Evolutionary conservation across 1,140 invertebrate genomes (phyloP), one percentile per base, ranked within the genome.

Genomic region (Nephila pilipes): DNA sequence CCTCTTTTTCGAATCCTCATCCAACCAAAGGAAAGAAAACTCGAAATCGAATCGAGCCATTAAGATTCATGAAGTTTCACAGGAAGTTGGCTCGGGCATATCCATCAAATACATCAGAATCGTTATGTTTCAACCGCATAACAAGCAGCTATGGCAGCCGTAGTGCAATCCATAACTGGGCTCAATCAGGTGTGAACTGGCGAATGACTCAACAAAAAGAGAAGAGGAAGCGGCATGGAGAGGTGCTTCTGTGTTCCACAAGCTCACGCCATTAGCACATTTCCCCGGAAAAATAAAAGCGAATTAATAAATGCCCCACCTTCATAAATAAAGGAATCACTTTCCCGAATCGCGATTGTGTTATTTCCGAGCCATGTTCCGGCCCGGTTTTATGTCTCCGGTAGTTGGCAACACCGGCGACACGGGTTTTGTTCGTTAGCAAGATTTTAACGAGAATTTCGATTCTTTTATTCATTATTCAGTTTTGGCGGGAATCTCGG

Each of bases 281-380:
- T 79, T 79, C 65, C 54, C 38, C 69, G 87, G 87, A 79, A 90
- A 90, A 90, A 90, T 90, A 79, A 90, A 90, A 80, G 87, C 18
- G 87, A 90, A 75, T 90, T 79, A 79, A 90, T 90, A 87, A 87
- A 87, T 87, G 60, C 85, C 85, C 60, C 85, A 36, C 69, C 65
- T 90, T 75, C 87, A 80, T 79, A 90, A 90, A 90, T 90, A 90
- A 90, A 87, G 60, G 85, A 87, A 90, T 90, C 69, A 80, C 87
- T 90, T 90, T 90, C 87, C 38, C 69, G 54, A 90, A 79, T 90
- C 58, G 87, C 87, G 58, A 88, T 88, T 88, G 87, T 88, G 87
- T 88, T 88, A 88, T 88, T 88, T 88, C 87, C 58, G 87, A 58
- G 29, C 87, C 25, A n/a, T 79, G 36, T 90, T 90, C 69, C 65